Evolutionary conservation across 2,797 vertebrate species (phyloP).

Genomic region (Sebastes steindachneri): DNA sequence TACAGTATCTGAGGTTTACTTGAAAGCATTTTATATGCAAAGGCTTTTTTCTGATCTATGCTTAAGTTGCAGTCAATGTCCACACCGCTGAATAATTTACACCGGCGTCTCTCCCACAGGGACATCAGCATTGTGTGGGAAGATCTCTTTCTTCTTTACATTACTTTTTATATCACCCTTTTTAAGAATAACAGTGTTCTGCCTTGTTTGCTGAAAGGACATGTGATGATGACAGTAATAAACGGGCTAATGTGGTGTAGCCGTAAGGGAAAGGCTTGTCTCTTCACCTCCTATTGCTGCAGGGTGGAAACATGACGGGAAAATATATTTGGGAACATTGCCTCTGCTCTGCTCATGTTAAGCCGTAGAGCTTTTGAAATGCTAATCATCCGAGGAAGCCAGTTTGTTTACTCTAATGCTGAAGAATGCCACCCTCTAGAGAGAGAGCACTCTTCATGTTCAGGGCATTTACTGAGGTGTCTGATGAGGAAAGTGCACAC

Average conservation of each 20-base stretch:
- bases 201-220: neutral
- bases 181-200: neutral
- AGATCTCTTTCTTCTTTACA: neutral
- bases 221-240: constrained; percentile 8
- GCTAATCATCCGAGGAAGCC: constrained; percentile 63
- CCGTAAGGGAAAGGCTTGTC: neutral
- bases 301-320: constrained; percentile 30
- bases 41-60: constrained; percentile 20
- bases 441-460: constrained; percentile 25
- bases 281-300: constrained; percentile 31
- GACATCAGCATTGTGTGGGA: constrained; percentile 16
- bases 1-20: neutral
- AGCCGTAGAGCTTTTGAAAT: constrained; percentile 66
- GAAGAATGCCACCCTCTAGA: constrained; percentile 45
- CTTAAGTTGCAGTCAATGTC: constrained; percentile 51
- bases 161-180: constrained; percentile 5
- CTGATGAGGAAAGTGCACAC: constrained; percentile 26
- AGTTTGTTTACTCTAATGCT: constrained; percentile 70
- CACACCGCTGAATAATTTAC: constrained; percentile 68
- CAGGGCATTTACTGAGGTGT: constrained; percentile 24
- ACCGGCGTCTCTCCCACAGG: constrained; percentile 23
- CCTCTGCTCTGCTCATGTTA: constrained; percentile 43
- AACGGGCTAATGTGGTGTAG: constrained; percentile 5
- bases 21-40: constrained; percentile 16
- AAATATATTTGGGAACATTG: constrained; percentile 37